phyloP scores from a whole-genome alignment of 2,797 vertebrate genomes.

The Rhabdomys pumilio region DNA sequence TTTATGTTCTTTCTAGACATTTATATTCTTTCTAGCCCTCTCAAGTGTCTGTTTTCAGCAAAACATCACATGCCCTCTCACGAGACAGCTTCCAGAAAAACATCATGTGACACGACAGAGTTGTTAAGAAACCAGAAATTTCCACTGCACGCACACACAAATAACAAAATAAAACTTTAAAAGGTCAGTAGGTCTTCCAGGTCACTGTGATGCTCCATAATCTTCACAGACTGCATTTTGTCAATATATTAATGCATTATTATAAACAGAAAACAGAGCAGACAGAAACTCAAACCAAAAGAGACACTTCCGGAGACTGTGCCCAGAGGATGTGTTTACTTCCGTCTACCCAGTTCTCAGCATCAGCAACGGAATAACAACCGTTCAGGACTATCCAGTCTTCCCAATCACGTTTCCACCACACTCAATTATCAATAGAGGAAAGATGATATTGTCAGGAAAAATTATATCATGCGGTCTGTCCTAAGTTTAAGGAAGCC shows the following conservation, averaged over 20 bases:
- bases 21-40: background rate
- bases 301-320: background rate
- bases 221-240: background rate
- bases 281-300: slow-evolving; percentile 51
- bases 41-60: background rate
- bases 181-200: slow-evolving; percentile 20
- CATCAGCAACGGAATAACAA: background rate
- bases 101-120: background rate
- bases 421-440: background rate
- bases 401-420: background rate
- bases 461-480: slow-evolving; percentile 54
- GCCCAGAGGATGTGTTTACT: background rate
- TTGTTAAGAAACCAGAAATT: background rate
- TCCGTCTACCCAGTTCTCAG: background rate
- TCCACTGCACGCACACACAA: background rate
- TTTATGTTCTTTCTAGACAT: background rate
- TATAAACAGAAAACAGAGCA: slow-evolving; percentile 49
- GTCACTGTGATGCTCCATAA: background rate
- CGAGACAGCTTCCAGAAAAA: background rate
- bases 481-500: background rate
- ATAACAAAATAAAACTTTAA: background rate
- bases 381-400: background rate
- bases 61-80: background rate
- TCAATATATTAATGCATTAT: background rate
- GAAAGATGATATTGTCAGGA: slow-evolving; percentile 56